Evolutionary conservation across 2,888 invertebrate genomes (phyloP), one percentile per base, ranked within the genome.

Genomic region (Himalopsyche japonica): DNA sequence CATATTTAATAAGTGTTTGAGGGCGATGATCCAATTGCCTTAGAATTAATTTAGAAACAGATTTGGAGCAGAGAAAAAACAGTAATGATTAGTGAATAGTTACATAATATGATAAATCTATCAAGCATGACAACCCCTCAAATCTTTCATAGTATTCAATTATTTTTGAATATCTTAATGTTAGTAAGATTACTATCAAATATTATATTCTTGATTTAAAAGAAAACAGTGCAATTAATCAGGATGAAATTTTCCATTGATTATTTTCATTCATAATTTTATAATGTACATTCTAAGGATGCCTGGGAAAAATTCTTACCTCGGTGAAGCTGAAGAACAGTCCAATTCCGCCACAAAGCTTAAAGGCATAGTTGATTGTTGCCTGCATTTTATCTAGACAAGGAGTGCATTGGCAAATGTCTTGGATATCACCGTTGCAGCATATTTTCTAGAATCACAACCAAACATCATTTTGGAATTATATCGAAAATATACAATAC

Each of bases 271-370:
- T 70, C 70, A 70, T 70, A 70, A 30, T 70, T 12, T 70, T 70
- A 27, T 27, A 70, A 70, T 27, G 27, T 70, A 70, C 70, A 70
- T 70, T 27, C 70, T 70, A 30, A 30, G 15, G 27, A 27, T 20
- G 27, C 7, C 15, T 30, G 20, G 27, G 15, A 30, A 70, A 15
- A 70, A 15, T 27, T 70, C 37, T 82, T 93, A 98, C 98, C 97
- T 98, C 98, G 78, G 98, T 98, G 89, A 98, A 98, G 89, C 98
- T 98, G 93, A 99, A 99, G 93, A 99, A 98, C 34, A 99, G 93
- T 83, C 98, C 98, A 88, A 98, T 95, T 86, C 97, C 97, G 79
- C 98, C 99, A 88, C 97, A 97, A 24, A 97, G 92, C 89, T 97
- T 97, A 89, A 98, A 97, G 0, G 97, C 98, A 89, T 96, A 95